A percentile compares a stretch with the other conserved stretches of the same genome.
Evolutionary conservation across 1,140 invertebrate species (phyloP).

Genomic region (Popillia japonica): DNA sequence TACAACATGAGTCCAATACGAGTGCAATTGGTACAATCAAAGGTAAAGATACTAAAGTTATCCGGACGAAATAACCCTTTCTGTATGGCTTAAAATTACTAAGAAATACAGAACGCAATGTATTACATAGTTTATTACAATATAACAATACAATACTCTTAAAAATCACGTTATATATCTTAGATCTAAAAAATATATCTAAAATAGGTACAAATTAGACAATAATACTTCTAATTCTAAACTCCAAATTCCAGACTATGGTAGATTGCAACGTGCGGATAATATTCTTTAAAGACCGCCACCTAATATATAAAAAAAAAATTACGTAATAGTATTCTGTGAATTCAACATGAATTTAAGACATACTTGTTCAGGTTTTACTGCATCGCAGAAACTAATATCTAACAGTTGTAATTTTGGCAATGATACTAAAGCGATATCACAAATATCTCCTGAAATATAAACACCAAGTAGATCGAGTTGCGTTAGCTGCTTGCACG

Average conservation of each 20-base stretch:
- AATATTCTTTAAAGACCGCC: neutral
- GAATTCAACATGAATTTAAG: neutral
- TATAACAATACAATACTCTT: too few relatives aligned
- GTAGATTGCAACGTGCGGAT: neutral
- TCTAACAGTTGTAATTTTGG: constrained; percentile 78
- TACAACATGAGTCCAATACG: too few relatives aligned
- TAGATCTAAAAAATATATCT: too few relatives aligned
- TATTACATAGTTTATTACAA: too few relatives aligned
- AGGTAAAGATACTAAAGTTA: too few relatives aligned
- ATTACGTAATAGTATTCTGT: neutral
- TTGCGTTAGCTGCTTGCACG: constrained; percentile 63
- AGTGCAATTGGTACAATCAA: too few relatives aligned
- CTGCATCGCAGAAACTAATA: constrained; percentile 85
- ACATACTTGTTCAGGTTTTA: constrained; percentile 72
- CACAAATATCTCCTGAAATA: constrained; percentile 75
- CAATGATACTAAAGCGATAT: constrained; percentile 65
- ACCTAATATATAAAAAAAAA: neutral
- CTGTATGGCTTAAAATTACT: too few relatives aligned
- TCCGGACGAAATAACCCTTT: too few relatives aligned
- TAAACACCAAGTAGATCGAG: constrained; percentile 84
- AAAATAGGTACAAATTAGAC: too few relatives aligned
- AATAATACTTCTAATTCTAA: neutral
- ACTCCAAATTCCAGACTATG: neutral
- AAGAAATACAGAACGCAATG: too few relatives aligned
- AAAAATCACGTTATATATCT: too few relatives aligned